Evolutionary conservation across 2,888 invertebrate genomes (phyloP).

Genomic region (Drosophila lutescens): DNA sequence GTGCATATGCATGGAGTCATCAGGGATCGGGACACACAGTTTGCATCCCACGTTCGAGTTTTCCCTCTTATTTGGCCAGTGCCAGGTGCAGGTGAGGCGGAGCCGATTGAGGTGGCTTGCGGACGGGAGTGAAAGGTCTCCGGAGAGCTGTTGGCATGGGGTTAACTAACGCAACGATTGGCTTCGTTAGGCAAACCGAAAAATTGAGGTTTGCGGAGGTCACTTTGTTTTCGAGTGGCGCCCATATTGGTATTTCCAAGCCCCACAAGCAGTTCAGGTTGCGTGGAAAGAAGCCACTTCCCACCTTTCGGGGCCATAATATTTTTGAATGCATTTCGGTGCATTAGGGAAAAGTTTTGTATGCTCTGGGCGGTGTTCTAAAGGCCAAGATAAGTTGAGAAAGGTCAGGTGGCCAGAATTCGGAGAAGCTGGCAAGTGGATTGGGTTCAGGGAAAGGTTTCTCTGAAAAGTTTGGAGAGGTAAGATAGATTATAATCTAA

Average conservation of each 20-base stretch:
- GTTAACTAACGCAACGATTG: constrained; percentile 53
- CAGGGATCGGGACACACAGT: constrained; percentile 21
- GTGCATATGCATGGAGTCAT: constrained; percentile 32
- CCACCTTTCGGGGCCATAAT: constrained; percentile 2
- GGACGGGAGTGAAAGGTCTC: constrained; percentile 36
- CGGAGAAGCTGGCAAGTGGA: background rate
- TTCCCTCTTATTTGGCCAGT: constrained; percentile 24
- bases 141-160: constrained; percentile 38
- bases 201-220: constrained; percentile 41
- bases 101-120: constrained; percentile 27
- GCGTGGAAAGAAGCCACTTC: background rate
- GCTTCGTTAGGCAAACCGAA: constrained; percentile 50
- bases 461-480: background rate
- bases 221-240: constrained; percentile 34
- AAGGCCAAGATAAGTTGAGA: constrained; percentile 5
- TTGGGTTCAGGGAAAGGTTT: background rate
- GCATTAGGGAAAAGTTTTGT: constrained; percentile 22
- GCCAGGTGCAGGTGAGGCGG: constrained; percentile 39
- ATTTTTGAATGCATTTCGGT: constrained; percentile 9
- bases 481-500: background rate
- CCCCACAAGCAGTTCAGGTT: constrained; percentile 19
- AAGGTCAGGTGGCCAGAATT: constrained; percentile 13
- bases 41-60: constrained; percentile 18
- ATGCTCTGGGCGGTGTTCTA: background rate
- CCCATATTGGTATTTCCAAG: constrained; percentile 29